Evolutionary conservation across 2,797 vertebrate genomes (phyloP).

Genomic region (Phylloscopus collybita): DNA sequence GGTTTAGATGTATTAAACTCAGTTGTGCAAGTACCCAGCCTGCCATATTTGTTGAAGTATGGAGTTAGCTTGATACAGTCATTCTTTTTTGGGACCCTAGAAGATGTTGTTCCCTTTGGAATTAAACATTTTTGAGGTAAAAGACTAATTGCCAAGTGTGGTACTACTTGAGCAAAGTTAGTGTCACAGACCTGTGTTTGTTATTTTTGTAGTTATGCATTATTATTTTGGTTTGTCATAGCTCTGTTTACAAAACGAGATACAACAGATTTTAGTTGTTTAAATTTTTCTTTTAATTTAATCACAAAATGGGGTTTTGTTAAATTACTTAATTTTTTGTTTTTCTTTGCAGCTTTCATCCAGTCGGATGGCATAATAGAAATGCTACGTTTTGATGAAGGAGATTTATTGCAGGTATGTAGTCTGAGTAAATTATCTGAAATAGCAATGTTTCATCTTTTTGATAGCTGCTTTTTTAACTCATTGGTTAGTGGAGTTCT

Average conservation of each 20-base stretch:
- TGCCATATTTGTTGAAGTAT: not conserved
- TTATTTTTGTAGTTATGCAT: not conserved
- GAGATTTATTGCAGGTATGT: constrained; percentile 91
- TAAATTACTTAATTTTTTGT: not conserved
- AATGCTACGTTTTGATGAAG: constrained; percentile 96
- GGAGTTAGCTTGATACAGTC: not conserved
- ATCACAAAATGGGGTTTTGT: not conserved
- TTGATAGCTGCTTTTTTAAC: not conserved
- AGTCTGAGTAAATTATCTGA: not conserved
- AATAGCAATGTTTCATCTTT: not conserved
- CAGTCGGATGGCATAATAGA: constrained; percentile 98
- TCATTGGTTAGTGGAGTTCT: not conserved
- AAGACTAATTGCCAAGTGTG: not conserved
- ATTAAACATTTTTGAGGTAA: not conserved
- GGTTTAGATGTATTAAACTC: not conserved
- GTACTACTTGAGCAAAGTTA: not conserved
- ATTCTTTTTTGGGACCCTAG: not conserved
- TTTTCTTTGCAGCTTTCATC: constrained; percentile 90
- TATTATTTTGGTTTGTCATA: not conserved
- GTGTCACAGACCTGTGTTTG: not conserved
- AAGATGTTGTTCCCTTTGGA: not conserved
- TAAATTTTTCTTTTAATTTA: not conserved
- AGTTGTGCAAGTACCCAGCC: not conserved
- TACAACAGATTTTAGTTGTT: not conserved
- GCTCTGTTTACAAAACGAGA: not conserved